Evolutionary conservation across 2,888 invertebrate species (phyloP).

Genomic region (Andrena minutula): DNA sequence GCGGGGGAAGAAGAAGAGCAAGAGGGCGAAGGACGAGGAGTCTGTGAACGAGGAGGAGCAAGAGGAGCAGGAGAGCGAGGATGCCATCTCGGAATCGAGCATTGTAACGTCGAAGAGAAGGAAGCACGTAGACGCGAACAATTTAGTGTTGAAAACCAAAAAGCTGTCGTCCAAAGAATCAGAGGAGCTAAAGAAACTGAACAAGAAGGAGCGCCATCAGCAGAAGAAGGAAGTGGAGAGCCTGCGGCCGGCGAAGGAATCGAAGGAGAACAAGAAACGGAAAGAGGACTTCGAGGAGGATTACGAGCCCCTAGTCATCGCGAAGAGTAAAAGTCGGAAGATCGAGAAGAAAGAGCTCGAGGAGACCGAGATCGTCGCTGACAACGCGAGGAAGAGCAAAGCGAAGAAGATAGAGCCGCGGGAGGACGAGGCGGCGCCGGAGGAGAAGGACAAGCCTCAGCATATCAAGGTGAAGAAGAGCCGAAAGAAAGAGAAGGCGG

Average conservation of each 20-base stretch:
- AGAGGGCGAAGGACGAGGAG: conserved; percentile 71
- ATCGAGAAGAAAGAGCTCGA: conserved; percentile 78
- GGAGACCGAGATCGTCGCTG: conserved; percentile 70
- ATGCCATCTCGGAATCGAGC: conserved; percentile 80
- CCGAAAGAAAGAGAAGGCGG: conserved; percentile 73
- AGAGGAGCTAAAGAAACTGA: conserved; percentile 71
- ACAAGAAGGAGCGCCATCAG: conserved; percentile 73
- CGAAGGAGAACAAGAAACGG: conserved; percentile 79
- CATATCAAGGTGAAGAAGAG: conserved; percentile 73
- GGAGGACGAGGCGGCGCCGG: conserved; percentile 70
- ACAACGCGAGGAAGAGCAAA: conserved; percentile 77
- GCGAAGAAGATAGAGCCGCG: conserved; percentile 74
- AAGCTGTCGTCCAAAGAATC: conserved; percentile 79
- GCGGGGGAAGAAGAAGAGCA: conserved; percentile 72
- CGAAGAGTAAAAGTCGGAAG: conserved; percentile 79
- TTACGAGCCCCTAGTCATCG: conserved; percentile 75
- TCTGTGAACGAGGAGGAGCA: conserved; percentile 72
- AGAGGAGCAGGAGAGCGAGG: conserved; percentile 76
- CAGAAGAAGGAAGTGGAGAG: conserved; percentile 72
- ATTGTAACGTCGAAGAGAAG: conserved; percentile 81
- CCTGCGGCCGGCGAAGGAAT: conserved; percentile 67
- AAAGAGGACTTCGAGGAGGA: conserved; percentile 81
- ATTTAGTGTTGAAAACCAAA: conserved; percentile 79
- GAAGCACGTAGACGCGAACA: conserved; percentile 78
- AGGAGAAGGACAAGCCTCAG: conserved; percentile 61